Evolutionary conservation across 2,797 vertebrate genomes (phyloP), one percentile per base, ranked within the genome.

Genomic region (Hyperoplus immaculatus): DNA sequence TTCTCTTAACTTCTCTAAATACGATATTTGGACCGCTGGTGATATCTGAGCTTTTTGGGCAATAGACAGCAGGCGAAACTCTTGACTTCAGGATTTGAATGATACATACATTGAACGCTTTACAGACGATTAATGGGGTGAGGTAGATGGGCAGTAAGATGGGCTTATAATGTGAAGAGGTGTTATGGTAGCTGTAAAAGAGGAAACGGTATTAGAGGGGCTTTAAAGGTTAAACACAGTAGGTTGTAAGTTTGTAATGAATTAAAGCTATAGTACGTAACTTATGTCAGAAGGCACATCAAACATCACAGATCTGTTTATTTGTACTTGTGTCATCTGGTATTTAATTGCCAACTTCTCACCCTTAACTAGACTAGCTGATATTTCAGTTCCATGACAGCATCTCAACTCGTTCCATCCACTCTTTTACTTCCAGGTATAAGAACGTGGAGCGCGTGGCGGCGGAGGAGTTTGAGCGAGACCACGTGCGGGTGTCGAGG

Each of bases 391-490:
- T 3, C 29, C 29, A 29, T 29, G 29, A 29, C 29, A 29, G 29
- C 3, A 29, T 29, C 41, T 69, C 47, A 64, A 47, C 59, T 46
- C 45, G 49, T 43, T 36, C 39, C 10, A 50, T 64, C 61, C 47
- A 14, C 46, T 47, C 15, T 8, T 10, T 55, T 54, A 29, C 58
- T 10, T 93, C 90, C 95, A 99, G 98, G 96, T 98, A 98, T 94
- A 98, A 97, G 95, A 96, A 96, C 88, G 96, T 98, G 90, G 98
- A 99, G 86, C 96, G 96, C 56, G 89, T 97, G 90, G 97, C 97
- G 6, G 96, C 96, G 0, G 96, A 98, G 89, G 97, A 97, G n/a
- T 97, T 94, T 18, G 97, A 98, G 88, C 96, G 95, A 87, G 97
- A 97, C 10, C 97, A 92, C 15, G 91, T 92, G 64, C 94, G 93